phyloP scores from a whole-genome alignment of 2,797 vertebrate genomes.

The Loriculus beryllinus region DNA sequence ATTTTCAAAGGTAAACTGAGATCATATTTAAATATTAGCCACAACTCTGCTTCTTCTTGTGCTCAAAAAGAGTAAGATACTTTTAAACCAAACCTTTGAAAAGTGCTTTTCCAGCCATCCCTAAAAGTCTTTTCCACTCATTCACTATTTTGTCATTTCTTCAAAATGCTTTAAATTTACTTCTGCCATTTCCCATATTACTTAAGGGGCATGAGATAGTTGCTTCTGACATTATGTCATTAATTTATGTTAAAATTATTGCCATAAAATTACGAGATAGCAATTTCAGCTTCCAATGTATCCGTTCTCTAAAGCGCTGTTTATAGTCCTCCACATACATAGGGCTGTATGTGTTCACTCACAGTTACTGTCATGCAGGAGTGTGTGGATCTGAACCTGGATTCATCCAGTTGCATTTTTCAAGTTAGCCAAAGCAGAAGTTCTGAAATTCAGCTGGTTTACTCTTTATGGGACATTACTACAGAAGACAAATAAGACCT shows the following conservation, averaged over 20 bases:
- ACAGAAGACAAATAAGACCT: background rate
- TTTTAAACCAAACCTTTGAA: background rate
- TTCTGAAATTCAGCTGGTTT: background rate
- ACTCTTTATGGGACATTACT: background rate
- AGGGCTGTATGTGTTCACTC: background rate
- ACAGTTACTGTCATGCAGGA: background rate
- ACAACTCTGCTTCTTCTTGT: background rate
- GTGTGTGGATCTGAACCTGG: background rate
- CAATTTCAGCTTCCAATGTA: background rate
- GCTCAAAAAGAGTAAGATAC: background rate
- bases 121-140: background rate
- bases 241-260: background rate
- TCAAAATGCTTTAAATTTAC: background rate
- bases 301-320: background rate
- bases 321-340: background rate
- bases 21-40: background rate
- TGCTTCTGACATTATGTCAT: background rate
- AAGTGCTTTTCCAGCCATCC: background rate
- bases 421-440: background rate
- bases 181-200: background rate
- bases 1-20: background rate
- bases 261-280: background rate
- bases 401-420: background rate
- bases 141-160: background rate
- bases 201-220: background rate